Percentiles rank a stretch among this genome's conserved stretches.
These are phyloP conservation scores for Standfussiana lucernea DNA, from an alignment of 2,888 invertebrate species.

Conservation along the genomic window DNA sequence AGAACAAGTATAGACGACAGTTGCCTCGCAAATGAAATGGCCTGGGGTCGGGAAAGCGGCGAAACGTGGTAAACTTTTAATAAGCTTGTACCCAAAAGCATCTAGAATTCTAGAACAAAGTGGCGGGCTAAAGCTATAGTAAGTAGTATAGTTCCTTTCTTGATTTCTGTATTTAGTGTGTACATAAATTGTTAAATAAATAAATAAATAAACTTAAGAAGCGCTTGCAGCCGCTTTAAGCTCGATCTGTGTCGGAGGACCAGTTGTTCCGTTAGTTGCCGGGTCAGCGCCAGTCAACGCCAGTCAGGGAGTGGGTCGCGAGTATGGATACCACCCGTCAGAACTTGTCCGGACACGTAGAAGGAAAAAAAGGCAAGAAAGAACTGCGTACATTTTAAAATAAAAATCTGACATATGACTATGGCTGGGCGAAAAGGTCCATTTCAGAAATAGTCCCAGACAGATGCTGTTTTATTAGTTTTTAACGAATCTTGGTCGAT, in stretches of 20 bases:
- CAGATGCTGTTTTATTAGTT: neutral
- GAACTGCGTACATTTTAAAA: neutral
- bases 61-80: neutral
- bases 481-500: neutral
- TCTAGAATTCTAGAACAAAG: neutral
- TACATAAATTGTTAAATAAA: too few species aligned
- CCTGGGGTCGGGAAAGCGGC: neutral
- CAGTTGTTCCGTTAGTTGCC: conserved; percentile 64
- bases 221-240: conserved; percentile 51
- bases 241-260: conserved; percentile 39
- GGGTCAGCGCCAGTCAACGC: conserved; percentile 34
- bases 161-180: too few species aligned
- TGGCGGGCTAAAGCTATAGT: neutral
- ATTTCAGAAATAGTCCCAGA: neutral
- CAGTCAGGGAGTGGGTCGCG: conserved; percentile 14
- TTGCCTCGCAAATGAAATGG: neutral
- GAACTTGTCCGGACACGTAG: neutral
- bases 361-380: neutral
- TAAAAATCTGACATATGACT: neutral
- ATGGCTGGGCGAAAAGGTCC: neutral
- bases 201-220: conserved; percentile 1
- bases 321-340: neutral
- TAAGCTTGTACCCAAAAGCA: neutral
- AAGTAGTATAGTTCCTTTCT: too few species aligned
- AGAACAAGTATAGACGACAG: neutral